A percentile compares a stretch with the other conserved stretches of the same genome.
These are phyloP conservation scores for Laterallus jamaicensis DNA, from an alignment of 2,113 vertebrate genomes.

Conservation along the genomic window DNA sequence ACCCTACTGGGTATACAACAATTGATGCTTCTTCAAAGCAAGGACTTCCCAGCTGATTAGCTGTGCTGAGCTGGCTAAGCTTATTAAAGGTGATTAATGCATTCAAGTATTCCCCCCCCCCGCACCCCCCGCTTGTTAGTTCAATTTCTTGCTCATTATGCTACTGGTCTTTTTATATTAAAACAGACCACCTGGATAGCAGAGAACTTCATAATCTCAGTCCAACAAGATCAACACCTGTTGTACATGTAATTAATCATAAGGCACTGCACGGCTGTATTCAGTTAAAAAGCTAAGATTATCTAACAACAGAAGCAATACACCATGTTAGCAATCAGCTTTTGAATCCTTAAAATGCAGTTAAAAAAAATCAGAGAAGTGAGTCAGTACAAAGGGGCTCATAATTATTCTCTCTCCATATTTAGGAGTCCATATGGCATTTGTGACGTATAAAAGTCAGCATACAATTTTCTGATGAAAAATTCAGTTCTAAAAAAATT, in stretches of 20 bases:
- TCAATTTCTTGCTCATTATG: conserved; percentile 66
- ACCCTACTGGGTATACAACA: conserved; percentile 42
- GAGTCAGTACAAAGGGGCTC: conserved; percentile 67
- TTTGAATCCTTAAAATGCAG: conserved; percentile 48
- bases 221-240: conserved; percentile 71
- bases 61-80: conserved; percentile 44
- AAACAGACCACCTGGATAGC: conserved; percentile 71
- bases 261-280: conserved; percentile 19
- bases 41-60: conserved; percentile 48
- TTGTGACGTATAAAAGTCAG: conserved; percentile 69
- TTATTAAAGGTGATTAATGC: conserved; percentile 71
- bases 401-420: conserved; percentile 68
- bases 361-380: conserved; percentile 54
- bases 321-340: conserved; percentile 31
- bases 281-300: conserved; percentile 55
- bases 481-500: conserved; percentile 56
- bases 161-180: conserved; percentile 70
- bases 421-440: conserved; percentile 68
- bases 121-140: conserved; percentile 1
- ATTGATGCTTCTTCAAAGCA: conserved; percentile 56
- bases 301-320: conserved; percentile 60
- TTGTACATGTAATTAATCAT: conserved; percentile 66
- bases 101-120: conserved; percentile 49
- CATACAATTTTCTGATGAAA: conserved; percentile 58
- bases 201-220: conserved; percentile 62